Base-by-base conservation (phyloP, 2,888 invertebrate genomes). In the Drosophila fulvimacula region DNA sequence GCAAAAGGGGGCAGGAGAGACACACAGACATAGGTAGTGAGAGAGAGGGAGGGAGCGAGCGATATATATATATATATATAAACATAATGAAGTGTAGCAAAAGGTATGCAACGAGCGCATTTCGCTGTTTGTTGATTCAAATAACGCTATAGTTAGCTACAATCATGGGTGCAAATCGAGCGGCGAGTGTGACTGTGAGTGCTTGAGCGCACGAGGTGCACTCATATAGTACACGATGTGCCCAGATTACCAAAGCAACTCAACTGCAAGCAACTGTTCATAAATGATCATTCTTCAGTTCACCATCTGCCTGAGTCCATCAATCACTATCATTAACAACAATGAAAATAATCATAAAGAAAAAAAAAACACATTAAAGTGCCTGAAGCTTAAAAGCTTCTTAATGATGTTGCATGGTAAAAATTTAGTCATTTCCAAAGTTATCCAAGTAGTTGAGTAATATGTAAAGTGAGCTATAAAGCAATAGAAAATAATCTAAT, bases 11-110 rank as follows among this genome's bases (percentile, higher is more conserved):
- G 59, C 49, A 58, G 49, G 48, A 52, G 56, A 46, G 15, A 68
- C 10, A 49, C 1, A 48, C 24, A 39, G 39, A 19, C 9, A 17
- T 17, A 39, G 39, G 17, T 5, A 17, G 39, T 17, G 38, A 5
- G 41, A 41, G 41, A 41, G 19, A 5, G 11, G 19, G n/a, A 38
- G 19, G 11, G 32, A 32, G 13, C 4, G 13, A 13, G 34, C 4
- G 34, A 5, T 4, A 13, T 13, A 13, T 1, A 13, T 4, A 10
- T 13, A 10, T 34, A 30, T 10, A 30, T 4, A 42, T 42, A 42
- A 4, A 39, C 79, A 81, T 84, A 82, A 82, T 76, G 69, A 81
- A 83, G 84, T 83, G 81, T 81, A 77, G 68, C 75, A 69, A 81
- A 81, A 57, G 65, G 71, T 63, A 72, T 59, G 59, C 69, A 76